phyloP scores from a whole-genome alignment of 2,888 invertebrate genomes.

The Mimumesa dahlbomi region DNA sequence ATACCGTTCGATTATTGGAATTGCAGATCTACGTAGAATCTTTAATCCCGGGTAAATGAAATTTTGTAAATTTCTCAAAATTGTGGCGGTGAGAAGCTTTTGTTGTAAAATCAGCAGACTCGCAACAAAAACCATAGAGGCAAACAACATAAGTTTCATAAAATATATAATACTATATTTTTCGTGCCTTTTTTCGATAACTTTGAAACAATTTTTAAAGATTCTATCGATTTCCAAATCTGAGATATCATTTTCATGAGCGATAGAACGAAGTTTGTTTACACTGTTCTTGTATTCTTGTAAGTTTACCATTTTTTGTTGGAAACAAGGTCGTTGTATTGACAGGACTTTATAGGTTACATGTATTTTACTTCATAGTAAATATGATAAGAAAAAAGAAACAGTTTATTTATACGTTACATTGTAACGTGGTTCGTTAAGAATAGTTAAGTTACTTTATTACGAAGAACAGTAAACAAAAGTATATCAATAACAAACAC shows the following conservation, averaged over 20 bases:
- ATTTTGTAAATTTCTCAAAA: constrained; percentile 88
- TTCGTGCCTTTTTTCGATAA: constrained; percentile 74
- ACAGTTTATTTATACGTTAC: too few relatives aligned
- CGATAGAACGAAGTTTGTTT: constrained; percentile 83
- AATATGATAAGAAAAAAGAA: too few relatives aligned
- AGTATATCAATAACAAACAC: too few relatives aligned
- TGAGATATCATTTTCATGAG: constrained; percentile 83
- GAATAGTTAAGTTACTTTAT: too few relatives aligned
- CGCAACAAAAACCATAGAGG: constrained; percentile 77
- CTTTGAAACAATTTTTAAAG: constrained; percentile 82
- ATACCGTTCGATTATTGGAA: constrained; percentile 89
- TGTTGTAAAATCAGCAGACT: constrained; percentile 82
- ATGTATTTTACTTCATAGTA: too few relatives aligned
- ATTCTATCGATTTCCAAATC: constrained; percentile 85
- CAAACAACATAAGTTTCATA: constrained; percentile 64
- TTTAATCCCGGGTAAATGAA: constrained; percentile 91
- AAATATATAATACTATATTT: constrained; percentile 45
- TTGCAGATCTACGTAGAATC: constrained; percentile 86
- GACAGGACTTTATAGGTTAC: too few relatives aligned
- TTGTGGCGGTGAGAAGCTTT: constrained; percentile 85
- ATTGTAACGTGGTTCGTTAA: too few relatives aligned
- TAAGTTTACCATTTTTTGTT: constrained; percentile 57
- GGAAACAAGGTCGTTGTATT: too few relatives aligned
- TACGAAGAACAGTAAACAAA: too few relatives aligned
- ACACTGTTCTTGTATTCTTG: constrained; percentile 78